Percentiles rank a stretch among this genome's conserved stretches.
These are phyloP conservation scores for Drosophila nigromelanica DNA, from an alignment of 1,140 invertebrate species.

Conservation along the genomic window DNA sequence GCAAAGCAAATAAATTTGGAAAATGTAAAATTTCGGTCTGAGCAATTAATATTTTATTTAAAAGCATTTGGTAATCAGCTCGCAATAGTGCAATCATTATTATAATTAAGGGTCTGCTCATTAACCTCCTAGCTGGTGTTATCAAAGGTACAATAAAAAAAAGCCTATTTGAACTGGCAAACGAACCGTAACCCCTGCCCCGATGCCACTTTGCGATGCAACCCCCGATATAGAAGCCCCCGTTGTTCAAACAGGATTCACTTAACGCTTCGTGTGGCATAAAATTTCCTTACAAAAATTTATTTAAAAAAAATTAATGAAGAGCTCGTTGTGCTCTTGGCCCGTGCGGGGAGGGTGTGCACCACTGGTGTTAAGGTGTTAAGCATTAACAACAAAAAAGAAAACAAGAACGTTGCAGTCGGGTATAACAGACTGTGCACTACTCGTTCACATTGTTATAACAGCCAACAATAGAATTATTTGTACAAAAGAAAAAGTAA, in stretches of 20 bases:
- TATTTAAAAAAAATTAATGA: slow-evolving; percentile 77
- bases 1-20: no score
- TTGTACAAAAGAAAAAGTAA: no score
- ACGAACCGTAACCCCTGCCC: slow-evolving; percentile 2
- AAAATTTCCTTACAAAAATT: slow-evolving; percentile 68
- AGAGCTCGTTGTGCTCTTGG: slow-evolving; percentile 35
- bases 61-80: slow-evolving; percentile 7
- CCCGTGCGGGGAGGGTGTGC: slow-evolving; percentile 28
- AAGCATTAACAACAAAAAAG: slow-evolving; percentile 45
- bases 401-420: background rate
- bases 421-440: no score
- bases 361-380: slow-evolving; percentile 66
- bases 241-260: slow-evolving; percentile 33
- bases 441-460: no score
- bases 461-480: no score
- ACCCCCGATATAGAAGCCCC: slow-evolving; percentile 26
- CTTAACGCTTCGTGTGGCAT: slow-evolving; percentile 74
- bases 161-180: slow-evolving; percentile 47
- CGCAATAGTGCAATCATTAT: slow-evolving; percentile 40
- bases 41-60: background rate
- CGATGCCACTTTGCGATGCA: slow-evolving; percentile 22
- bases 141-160: slow-evolving; percentile 24
- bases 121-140: slow-evolving; percentile 59
- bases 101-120: slow-evolving; percentile 57
- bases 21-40: no score